Evolutionary conservation across 2,797 vertebrate species (phyloP).

Genomic region (Cephalopachus bancanus): DNA sequence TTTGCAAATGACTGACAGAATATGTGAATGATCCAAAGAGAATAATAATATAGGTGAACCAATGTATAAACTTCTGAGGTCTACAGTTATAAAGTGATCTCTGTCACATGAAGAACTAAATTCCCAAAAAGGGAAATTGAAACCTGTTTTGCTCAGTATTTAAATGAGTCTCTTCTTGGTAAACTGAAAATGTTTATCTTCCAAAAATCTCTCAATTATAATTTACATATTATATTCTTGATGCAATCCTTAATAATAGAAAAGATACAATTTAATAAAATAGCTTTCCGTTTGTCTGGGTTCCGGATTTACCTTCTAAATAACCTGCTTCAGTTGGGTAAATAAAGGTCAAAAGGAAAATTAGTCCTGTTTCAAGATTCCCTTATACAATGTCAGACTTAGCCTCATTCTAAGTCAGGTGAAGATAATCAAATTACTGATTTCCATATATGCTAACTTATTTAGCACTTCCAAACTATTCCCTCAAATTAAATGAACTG

Average conservation of each 20-base stretch:
- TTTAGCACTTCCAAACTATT: background rate
- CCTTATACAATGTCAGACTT: background rate
- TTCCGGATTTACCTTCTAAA: slow-evolving; percentile 37
- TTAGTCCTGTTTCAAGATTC: background rate
- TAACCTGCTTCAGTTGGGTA: background rate
- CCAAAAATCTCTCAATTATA: background rate
- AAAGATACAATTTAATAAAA: slow-evolving; percentile 36
- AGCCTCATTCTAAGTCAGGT: slow-evolving; percentile 22
- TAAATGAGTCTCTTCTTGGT: slow-evolving; percentile 4
- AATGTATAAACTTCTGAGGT: background rate
- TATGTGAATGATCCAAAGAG: background rate
- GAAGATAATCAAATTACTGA: slow-evolving; percentile 45
- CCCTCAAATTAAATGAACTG: background rate
- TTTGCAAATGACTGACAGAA: background rate
- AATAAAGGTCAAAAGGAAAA: slow-evolving; percentile 20
- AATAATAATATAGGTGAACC: background rate
- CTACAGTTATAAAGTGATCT: background rate
- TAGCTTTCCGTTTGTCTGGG: background rate
- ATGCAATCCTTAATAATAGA: background rate
- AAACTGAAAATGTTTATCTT: slow-evolving; percentile 32
- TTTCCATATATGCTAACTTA: slow-evolving; percentile 33
- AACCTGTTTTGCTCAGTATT: background rate
- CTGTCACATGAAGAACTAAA: background rate
- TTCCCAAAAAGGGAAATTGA: background rate
- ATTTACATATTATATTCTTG: background rate